Base-by-base conservation (phyloP, 2,113 vertebrate genomes). In the Silurus asotus region DNA sequence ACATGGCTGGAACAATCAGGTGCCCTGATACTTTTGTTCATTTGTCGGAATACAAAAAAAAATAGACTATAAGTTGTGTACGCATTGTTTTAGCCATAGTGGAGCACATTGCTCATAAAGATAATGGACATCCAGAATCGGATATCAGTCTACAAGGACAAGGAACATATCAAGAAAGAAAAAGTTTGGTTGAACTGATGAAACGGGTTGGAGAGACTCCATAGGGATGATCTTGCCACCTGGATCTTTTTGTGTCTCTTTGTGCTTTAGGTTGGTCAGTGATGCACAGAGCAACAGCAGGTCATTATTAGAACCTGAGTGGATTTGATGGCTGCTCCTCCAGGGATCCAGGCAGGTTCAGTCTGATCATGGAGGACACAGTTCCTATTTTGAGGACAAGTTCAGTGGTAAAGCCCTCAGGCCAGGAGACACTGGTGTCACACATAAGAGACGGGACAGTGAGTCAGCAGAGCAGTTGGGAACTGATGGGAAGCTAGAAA, bases 261-360 rank as follows among this genome's bases (percentile, higher is more conserved):
- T 37, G 59, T 51, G 51, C 25, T 65, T 85, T 55, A 85, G 55
- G 51, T 25, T 53, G n/a, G 74, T 67, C 74, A 37, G 72, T 61
- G 53, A 28, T 72, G 51, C 53, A 84, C 82, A 78, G 17, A 79
- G 74, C 65, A 75, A 58, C 37, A 48, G 67, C 61, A 37, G 51
- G 83, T 89, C 85, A 89, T 87, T 89, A 89, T 25, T 61, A 56
- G 72, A 0, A 37, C n/a, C 79, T 77, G 80, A 23, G 15, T n/a
- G 48, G 58, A 58, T 81, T 81, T 62, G 78, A 81, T 23, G 58
- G 61, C 78, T 62, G 15, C 28, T 81, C 23, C 58, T 19, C 58
- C 1, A 20, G 10, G 78, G 19, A 62, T 81, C 51, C 59, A 88
- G 56, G 69, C n/a, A 49, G 75, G 51, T 56, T 59, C 25, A 49